These are phyloP conservation scores for Lamproptera curius DNA, from an alignment of 2,888 invertebrate species.

Conservation along the genomic window DNA sequence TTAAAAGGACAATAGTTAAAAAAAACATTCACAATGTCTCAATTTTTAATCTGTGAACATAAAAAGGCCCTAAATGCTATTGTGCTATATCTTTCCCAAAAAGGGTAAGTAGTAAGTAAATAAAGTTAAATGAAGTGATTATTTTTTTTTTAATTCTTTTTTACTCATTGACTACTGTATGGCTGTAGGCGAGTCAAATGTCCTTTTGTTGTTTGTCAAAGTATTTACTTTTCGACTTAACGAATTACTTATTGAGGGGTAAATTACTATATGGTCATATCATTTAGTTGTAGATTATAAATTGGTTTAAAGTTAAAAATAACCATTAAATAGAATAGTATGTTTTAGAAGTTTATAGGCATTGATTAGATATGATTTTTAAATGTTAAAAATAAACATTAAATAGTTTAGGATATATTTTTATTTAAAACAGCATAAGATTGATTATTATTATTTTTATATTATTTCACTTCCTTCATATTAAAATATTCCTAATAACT, in stretches of 20 bases:
- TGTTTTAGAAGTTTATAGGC: no score
- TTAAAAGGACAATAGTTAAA: conserved; percentile 5
- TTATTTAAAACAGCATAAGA: no score
- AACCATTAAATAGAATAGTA: no score
- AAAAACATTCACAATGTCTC: conserved; percentile 5
- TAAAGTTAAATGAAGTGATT: conserved; percentile 1
- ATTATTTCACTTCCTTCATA: no score
- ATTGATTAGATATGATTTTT: no score
- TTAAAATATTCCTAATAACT: no score
- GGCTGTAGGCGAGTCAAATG: background rate
- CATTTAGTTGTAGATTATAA: no score
- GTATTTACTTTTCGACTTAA: conserved; percentile 3
- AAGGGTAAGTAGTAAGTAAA: conserved; percentile 12
- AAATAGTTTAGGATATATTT: no score
- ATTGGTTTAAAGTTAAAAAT: no score
- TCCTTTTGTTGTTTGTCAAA: conserved; percentile 4
- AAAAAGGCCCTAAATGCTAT: conserved; percentile 1
- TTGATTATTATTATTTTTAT: no score
- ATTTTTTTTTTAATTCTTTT: conserved; percentile 10
- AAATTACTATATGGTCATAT: no score
- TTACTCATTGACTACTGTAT: conserved; percentile 4
- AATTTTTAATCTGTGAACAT: background rate
- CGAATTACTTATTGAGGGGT: conserved; percentile 5
- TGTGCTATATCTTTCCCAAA: background rate
- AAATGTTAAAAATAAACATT: no score